Base-by-base conservation (phyloP, 2,113 vertebrate species). In the Euleptes europaea region DNA sequence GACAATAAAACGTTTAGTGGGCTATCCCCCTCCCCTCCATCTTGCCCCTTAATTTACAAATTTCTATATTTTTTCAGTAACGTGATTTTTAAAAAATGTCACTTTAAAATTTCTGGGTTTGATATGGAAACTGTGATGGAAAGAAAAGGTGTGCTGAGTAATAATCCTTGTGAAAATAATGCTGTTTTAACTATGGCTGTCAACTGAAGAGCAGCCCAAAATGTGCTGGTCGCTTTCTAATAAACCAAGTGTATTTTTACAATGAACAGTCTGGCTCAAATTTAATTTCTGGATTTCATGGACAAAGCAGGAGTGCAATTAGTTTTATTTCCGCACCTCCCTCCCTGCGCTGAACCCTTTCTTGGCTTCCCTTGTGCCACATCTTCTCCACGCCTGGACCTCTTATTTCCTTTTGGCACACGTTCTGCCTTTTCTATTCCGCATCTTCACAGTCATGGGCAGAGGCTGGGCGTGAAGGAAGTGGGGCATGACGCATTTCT, bases 221-320 rank as follows among this genome's bases (percentile, higher is more conserved):
- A 94, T 94, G 91, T 95, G 93, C 91, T 94, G 92, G 91, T 92
- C 92, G 92, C 91, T 92, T 85, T 93, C 87, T 84, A 94, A 94
- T 95, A 94, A 95, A 95, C 89, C 33, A 90, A 90, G 23, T 86
- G 74, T 72, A 85, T 65, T 92, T 93, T 95, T 94, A 88, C 33
- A 44, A 88, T 88, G 70, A 83, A 78, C 4, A 31, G n/a, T 85
- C 72, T 72, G 67, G 47, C 83, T 90, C 42, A 72, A 2, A 33
- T 49, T 74, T 78, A 33, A 78, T 87, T 85, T 87, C 79, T 86
- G 66, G 74, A 9, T 83, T 83, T 84, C 2, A 66, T 70, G 67
- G 69, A 31, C 44, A 0, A 0, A 89, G 71, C 14, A 86, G 1
- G n/a, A 82, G 49, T 35, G 0, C 15, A 80, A 13, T 13, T 84